Percentiles rank a stretch among this genome's conserved stretches.
Evolutionary conservation across 1,140 invertebrate genomes (phyloP).

Genomic region (Ostrea denselamellosa): DNA sequence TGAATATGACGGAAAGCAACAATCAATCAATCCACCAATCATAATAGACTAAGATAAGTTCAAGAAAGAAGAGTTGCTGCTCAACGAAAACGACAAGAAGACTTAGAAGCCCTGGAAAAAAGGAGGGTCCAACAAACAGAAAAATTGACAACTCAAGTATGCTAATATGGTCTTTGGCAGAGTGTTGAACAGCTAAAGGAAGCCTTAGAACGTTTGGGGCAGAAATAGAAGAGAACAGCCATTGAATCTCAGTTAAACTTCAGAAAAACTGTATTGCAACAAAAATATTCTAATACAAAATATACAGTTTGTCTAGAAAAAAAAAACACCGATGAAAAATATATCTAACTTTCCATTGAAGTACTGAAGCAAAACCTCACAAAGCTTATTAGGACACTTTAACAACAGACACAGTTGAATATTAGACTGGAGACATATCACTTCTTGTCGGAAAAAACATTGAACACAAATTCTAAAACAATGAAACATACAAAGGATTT

Average conservation of each 20-base stretch:
- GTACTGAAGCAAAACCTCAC: constrained; percentile 52
- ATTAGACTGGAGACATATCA: constrained; percentile 36
- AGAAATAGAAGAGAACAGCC: constrained; percentile 47
- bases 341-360: constrained; percentile 42
- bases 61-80: too few relatives aligned
- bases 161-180: constrained; percentile 60
- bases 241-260: constrained; percentile 47
- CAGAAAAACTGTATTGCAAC: constrained; percentile 51
- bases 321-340: constrained; percentile 44
- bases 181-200: constrained; percentile 44
- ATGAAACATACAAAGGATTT: constrained; percentile 48
- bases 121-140: constrained; percentile 27
- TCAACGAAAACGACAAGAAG: too few relatives aligned
- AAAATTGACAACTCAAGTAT: constrained; percentile 51
- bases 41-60: too few relatives aligned
- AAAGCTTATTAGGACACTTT: constrained; percentile 46
- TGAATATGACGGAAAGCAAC: too few relatives aligned
- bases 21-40: too few relatives aligned
- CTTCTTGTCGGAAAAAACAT: constrained; percentile 56
- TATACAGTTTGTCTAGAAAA: constrained; percentile 51
- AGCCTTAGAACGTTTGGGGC: neutral
- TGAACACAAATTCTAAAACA: constrained; percentile 48
- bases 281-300: constrained; percentile 47
- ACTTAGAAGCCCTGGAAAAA: constrained; percentile 45
- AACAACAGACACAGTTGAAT: constrained; percentile 32